Evolutionary conservation across 1,140 invertebrate species (phyloP).

Genomic region (Tetramorium simillimum): DNA sequence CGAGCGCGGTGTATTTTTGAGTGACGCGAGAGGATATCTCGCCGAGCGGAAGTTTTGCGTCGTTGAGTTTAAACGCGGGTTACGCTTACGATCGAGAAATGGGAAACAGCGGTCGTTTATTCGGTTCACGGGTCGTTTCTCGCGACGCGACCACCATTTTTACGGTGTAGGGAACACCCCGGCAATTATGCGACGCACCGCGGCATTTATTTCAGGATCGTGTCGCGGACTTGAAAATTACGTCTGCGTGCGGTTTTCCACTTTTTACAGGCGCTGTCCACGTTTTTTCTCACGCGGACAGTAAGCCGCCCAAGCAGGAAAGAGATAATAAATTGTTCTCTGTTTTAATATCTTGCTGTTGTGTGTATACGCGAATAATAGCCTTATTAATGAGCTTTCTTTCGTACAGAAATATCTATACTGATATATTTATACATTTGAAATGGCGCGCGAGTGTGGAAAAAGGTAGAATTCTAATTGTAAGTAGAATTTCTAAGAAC

Average conservation of each 20-base stretch:
- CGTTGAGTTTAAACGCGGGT: slow-evolving; percentile 26
- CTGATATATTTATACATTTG: not conserved
- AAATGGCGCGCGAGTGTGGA: not conserved
- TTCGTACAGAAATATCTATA: not conserved
- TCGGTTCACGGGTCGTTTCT: slow-evolving; percentile 25
- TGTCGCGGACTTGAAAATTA: slow-evolving; percentile 33
- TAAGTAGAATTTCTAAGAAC: not conserved
- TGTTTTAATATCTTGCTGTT: slow-evolving; percentile 14
- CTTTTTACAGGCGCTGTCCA: not conserved
- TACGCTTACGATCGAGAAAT: slow-evolving; percentile 59
- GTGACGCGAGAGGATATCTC: slow-evolving; percentile 7
- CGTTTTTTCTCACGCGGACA: not conserved
- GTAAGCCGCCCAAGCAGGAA: not conserved
- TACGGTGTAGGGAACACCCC: slow-evolving; percentile 23
- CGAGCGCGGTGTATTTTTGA: slow-evolving; percentile 71
- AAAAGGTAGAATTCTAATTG: too few relatives aligned
- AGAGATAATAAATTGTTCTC: slow-evolving; percentile 17
- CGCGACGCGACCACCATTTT: slow-evolving; percentile 32
- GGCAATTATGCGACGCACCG: slow-evolving; percentile 34
- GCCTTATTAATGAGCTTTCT: not conserved
- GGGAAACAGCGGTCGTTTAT: slow-evolving; percentile 53
- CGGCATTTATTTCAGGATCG: slow-evolving; percentile 21
- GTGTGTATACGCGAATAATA: not conserved
- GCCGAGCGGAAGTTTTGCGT: slow-evolving; percentile 4
- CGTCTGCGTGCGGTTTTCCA: slow-evolving; percentile 3